Conservation (phyloP, 2,113 vertebrate genomes). For the Festucalex cinctus region DNA sequence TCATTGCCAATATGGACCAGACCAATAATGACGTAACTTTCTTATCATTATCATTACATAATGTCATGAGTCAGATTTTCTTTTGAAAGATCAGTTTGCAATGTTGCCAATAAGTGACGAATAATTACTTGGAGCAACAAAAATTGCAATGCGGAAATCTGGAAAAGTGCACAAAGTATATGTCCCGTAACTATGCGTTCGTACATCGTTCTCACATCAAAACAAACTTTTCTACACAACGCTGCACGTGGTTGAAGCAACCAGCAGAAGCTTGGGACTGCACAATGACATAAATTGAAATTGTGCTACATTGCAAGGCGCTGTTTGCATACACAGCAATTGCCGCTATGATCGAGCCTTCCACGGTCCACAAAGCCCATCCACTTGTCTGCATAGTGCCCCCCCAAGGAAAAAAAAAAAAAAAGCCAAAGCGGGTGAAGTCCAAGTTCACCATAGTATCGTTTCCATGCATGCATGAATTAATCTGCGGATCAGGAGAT, state of each 20-base stretch:
- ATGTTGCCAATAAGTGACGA: not conserved
- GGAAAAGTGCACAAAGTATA: not conserved
- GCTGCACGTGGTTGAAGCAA: slow-evolving; percentile 26
- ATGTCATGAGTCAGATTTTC: not conserved
- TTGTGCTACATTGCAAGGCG: not conserved
- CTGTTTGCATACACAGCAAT: not conserved
- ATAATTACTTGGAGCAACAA: not conserved
- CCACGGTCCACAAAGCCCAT: not conserved
- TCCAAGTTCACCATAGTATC: slow-evolving; percentile 49
- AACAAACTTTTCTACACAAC: slow-evolving; percentile 5
- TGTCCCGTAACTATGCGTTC: not conserved
- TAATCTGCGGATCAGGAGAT: not conserved
- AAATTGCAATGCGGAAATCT: not conserved
- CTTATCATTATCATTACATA: not conserved
- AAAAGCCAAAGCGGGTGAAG: slow-evolving; percentile 11
- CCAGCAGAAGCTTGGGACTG: not conserved
- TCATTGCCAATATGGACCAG: not conserved
- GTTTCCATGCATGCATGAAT: slow-evolving; percentile 17
- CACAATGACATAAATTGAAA: not conserved
- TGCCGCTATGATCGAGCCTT: too few species aligned
- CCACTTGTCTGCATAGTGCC: not conserved
- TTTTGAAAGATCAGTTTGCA: not conserved
- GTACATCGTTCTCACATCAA: not conserved
- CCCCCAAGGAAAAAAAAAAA: too few species aligned
- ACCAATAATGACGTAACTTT: not conserved